Base-by-base conservation (phyloP, 2,113 vertebrate species). In the Bos javanicus region DNA sequence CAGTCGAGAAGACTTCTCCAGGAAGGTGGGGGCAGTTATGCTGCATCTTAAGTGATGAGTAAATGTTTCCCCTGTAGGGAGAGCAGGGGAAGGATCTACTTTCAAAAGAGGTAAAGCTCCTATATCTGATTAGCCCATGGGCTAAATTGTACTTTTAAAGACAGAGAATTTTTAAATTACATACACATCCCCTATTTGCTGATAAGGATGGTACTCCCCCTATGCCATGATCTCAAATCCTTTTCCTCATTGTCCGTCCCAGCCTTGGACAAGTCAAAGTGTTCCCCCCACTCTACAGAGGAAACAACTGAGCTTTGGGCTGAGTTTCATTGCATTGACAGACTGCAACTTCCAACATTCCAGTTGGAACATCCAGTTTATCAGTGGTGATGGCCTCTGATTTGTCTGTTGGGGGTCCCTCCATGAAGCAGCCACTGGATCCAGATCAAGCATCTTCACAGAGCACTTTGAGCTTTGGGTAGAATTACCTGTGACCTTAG, bases 21-120 rank as follows among this genome's bases (percentile, higher is more conserved):
- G 25, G 28, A 64, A 8, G 17, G 2, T 4, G 2, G 10, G 4
- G 3, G 15, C 9, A 43, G 0, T 8, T 15, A n/a, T 1, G 8
- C 39, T 12, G 30, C 3, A 16, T 86, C 76, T 62, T 33, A 21
- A 62, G 52, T 14, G 54, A 14, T 67, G 26, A 94, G 46, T 19
- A 52, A 81, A 87, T 57, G 46, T 54, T 80, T 94, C 56, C 33
- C 26, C 17, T 17, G 43, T n/a, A 78, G 59, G 93, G 56, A 71
- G 6, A 97, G 6, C 28, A 54, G 39, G 6, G 13, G 13, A 74
- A 76, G 33, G 23, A 30, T 28, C 21, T 86, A 9, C 36, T 94
- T 90, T 54, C 84, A 43, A 43, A 84, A 88, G 33, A 87, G 6
- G 9, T 54, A n/a, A 43, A 64, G 71, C 21, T 83, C 62, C 28